Evolutionary conservation across 2,113 vertebrate genomes (phyloP).

Genomic region (Periophthalmodon schlosseri): DNA sequence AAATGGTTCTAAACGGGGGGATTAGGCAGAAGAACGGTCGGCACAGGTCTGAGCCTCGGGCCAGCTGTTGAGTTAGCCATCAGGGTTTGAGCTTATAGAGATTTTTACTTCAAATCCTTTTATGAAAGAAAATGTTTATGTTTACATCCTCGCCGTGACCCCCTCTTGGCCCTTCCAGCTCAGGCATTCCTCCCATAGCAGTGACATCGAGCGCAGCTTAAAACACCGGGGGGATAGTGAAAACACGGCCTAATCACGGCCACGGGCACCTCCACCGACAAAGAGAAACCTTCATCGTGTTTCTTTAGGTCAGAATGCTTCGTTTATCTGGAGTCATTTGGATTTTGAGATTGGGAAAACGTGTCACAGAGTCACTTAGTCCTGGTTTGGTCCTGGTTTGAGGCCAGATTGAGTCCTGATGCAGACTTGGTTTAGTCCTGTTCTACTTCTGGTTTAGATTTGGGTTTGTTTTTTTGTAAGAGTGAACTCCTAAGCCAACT

Average conservation of each 20-base stretch:
- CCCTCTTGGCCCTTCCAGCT: constrained; percentile 70
- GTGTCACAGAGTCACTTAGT: constrained; percentile 3
- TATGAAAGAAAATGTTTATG: constrained; percentile 81
- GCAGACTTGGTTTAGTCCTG: too few relatives aligned
- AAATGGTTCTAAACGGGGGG: constrained; percentile 58
- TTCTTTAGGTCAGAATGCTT: constrained; percentile 43
- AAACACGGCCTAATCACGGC: constrained; percentile 78
- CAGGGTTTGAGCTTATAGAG: constrained; percentile 61
- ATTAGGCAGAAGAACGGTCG: constrained; percentile 60
- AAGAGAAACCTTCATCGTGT: constrained; percentile 70
- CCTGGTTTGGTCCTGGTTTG: too few relatives aligned
- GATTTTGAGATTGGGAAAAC: neutral
- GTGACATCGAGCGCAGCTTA: constrained; percentile 78
- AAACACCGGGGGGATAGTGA: constrained; percentile 72
- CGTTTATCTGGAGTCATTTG: neutral
- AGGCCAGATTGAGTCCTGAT: too few relatives aligned
- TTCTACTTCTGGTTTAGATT: too few relatives aligned
- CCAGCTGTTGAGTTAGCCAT: constrained; percentile 70
- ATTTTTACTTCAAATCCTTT: constrained; percentile 70
- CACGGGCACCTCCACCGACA: constrained; percentile 70
- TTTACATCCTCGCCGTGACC: constrained; percentile 80
- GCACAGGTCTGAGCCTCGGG: constrained; percentile 65
- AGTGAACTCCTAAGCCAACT: too few relatives aligned
- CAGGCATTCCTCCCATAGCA: constrained; percentile 79
- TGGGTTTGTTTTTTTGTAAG: too few relatives aligned